Conservation (phyloP, 2,797 vertebrate genomes). For the Artibeus jamaicensis region DNA sequence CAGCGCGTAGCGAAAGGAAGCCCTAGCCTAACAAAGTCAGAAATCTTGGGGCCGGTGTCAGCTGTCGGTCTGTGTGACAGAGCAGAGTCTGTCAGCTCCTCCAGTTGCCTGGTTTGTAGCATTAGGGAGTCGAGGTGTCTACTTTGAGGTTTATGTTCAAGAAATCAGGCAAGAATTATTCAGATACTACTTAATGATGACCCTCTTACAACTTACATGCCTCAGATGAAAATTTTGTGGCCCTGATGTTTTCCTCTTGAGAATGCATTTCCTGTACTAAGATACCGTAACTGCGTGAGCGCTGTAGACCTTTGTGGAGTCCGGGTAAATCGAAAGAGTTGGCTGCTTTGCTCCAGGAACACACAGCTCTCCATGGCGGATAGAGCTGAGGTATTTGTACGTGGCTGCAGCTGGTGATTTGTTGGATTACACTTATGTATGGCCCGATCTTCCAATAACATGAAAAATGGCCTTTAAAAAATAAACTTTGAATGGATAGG, state of each 20-base stretch:
- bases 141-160: background rate
- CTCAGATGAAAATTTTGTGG: background rate
- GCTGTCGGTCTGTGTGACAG: background rate
- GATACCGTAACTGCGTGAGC: background rate
- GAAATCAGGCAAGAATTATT: background rate
- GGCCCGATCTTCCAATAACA: background rate
- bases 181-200: background rate
- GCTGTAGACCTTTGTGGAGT: background rate
- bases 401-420: background rate
- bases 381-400: background rate
- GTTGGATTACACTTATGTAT: background rate
- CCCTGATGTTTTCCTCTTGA: background rate
- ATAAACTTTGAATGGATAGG: background rate
- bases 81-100: background rate
- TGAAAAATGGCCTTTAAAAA: conserved; percentile 41
- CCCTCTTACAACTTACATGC: background rate
- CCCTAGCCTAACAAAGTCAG: background rate
- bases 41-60: background rate
- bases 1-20: background rate
- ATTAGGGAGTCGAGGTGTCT: background rate
- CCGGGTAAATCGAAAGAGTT: background rate
- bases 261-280: background rate
- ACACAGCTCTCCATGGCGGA: background rate
- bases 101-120: background rate
- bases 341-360: background rate